Percentiles rank a stretch among this genome's conserved stretches.
phyloP scores from a whole-genome alignment of 2,888 invertebrate species.

The Cancer borealis region DNA sequence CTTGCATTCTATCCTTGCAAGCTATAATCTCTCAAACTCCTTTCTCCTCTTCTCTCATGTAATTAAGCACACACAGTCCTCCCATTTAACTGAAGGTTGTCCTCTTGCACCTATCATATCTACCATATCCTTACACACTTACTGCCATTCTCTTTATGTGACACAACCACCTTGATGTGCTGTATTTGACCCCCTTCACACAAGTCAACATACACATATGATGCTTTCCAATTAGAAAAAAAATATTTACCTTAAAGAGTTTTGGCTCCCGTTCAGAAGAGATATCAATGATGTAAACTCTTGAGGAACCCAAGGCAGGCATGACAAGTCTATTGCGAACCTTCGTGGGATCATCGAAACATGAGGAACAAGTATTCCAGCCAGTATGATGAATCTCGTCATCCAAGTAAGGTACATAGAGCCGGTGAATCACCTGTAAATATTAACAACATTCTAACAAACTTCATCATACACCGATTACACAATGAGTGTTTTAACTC shows the following conservation, averaged over 20 bases:
- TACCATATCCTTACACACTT: too few species aligned
- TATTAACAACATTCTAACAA: not conserved
- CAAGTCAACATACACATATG: not conserved
- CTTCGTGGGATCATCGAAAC: conserved; percentile 83
- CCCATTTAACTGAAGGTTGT: too few species aligned
- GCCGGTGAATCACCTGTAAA: conserved; percentile 90
- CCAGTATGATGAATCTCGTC: conserved; percentile 98
- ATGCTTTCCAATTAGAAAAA: not conserved
- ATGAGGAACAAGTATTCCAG: conserved; percentile 98
- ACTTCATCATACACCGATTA: not conserved
- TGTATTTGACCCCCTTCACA: too few species aligned
- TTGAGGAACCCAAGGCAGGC: conserved; percentile 89
- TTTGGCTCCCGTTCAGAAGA: conserved; percentile 87
- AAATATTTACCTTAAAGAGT: conserved; percentile 85
- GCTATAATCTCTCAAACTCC: too few species aligned
- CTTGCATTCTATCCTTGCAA: too few species aligned
- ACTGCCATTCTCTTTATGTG: too few species aligned
- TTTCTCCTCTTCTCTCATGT: too few species aligned
- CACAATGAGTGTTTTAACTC: not conserved
- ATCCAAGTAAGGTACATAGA: conserved; percentile 87
- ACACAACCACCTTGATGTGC: too few species aligned
- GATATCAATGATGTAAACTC: conserved; percentile 91
- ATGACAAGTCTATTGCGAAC: conserved; percentile 89
- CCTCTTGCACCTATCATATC: too few species aligned
- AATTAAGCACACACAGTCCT: too few species aligned